Percentiles rank a stretch among this genome's conserved stretches.
Evolutionary conservation across 2,797 vertebrate genomes (phyloP).

Genomic region (Sorex maritimensis): DNA sequence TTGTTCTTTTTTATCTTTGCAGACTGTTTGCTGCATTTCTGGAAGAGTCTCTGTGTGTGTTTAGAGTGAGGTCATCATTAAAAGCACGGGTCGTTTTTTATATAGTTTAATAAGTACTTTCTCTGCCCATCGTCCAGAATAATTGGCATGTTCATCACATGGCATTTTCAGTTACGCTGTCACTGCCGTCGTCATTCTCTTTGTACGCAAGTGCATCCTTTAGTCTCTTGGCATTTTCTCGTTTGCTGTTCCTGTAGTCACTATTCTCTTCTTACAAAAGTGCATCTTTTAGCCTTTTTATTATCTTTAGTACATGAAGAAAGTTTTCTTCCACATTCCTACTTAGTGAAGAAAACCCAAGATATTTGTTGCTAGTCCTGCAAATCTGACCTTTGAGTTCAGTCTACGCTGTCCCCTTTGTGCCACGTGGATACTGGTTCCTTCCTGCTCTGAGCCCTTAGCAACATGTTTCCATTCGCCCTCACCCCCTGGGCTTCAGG

Average conservation of each 20-base stretch:
- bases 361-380: background rate
- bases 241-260: background rate
- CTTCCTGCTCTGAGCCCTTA: background rate
- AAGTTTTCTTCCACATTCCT: background rate
- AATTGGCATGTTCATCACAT: background rate
- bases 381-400: background rate
- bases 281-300: background rate
- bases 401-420: background rate
- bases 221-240: background rate
- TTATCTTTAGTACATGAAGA: background rate
- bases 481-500: background rate
- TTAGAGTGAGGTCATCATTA: background rate
- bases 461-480: background rate
- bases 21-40: background rate
- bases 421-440: background rate
- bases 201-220: too few relatives aligned
- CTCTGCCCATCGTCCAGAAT: background rate
- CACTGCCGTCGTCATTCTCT: too few relatives aligned
- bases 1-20: background rate
- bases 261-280: background rate
- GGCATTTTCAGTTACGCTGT: too few relatives aligned
- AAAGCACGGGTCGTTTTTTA: background rate
- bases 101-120: constrained; percentile 23
- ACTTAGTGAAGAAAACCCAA: constrained; percentile 16
- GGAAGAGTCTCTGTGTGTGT: background rate